phyloP scores from a whole-genome alignment of 2,797 vertebrate genomes.

The Calcarius lapponicus region DNA sequence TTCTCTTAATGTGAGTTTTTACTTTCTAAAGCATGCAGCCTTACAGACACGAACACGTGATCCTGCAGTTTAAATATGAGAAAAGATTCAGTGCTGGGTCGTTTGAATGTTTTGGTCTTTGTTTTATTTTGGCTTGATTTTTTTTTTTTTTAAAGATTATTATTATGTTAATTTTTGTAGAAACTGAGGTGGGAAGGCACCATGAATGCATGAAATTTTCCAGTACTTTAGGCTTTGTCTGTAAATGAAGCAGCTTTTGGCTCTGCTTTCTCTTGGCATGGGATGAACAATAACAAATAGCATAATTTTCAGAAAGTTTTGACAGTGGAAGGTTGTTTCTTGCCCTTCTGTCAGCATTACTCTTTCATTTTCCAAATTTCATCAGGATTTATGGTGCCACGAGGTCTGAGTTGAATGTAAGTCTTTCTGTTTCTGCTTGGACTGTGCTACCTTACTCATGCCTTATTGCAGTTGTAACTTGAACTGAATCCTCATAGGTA shows the following conservation, averaged over 20 bases:
- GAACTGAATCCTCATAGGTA: background rate
- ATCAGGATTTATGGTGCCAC: background rate
- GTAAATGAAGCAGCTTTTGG: background rate
- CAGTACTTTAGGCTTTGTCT: background rate
- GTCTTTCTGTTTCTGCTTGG: background rate
- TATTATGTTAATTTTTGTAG: background rate
- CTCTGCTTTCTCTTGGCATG: background rate
- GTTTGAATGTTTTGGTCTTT: background rate
- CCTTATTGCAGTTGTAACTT: background rate
- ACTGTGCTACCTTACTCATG: background rate
- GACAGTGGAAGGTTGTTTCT: background rate
- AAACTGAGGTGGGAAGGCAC: background rate
- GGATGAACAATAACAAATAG: background rate
- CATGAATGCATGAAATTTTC: background rate
- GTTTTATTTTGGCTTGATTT: background rate
- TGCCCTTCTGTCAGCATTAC: background rate
- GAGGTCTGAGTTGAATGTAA: background rate
- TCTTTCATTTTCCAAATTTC: background rate
- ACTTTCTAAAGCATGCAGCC: background rate
- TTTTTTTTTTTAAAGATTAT: background rate
- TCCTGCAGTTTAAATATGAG: background rate
- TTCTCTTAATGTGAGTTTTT: background rate
- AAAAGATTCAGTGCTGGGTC: background rate
- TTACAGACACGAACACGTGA: fast-evolving
- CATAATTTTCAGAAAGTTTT: background rate